Percentiles rank a stretch among this genome's conserved stretches.
Evolutionary conservation across 2,888 invertebrate genomes (phyloP).

Genomic region (Harmothoe impar): DNA sequence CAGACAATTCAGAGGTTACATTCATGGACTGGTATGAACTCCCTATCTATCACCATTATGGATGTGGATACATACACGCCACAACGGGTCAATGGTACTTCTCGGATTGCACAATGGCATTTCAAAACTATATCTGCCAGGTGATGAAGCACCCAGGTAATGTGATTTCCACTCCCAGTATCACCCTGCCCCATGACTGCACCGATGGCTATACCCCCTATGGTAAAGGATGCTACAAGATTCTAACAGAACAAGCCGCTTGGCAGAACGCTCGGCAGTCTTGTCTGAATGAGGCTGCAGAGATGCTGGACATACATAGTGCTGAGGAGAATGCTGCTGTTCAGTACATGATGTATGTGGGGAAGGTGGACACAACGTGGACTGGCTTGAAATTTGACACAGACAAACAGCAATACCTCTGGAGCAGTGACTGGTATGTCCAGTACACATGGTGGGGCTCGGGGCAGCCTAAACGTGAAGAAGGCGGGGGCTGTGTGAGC

Average conservation of each 20-base stretch:
- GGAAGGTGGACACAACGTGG: conserved; percentile 16
- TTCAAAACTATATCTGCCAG: neutral
- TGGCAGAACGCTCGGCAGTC: conserved; percentile 34
- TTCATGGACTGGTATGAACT: neutral
- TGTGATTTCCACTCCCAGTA: neutral
- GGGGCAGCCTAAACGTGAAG: conserved; percentile 51
- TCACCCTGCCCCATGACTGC: neutral
- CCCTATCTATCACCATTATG: neutral
- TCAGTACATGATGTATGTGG: conserved; percentile 17
- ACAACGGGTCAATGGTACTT: neutral
- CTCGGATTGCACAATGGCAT: neutral
- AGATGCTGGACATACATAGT: conserved; percentile 61
- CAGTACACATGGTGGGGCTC: conserved; percentile 59
- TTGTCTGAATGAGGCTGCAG: conserved; percentile 57
- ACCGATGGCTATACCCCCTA: neutral
- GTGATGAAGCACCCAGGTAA: neutral
- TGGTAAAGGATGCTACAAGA: neutral
- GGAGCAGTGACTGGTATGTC: conserved; percentile 64
- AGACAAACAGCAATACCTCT: conserved; percentile 57
- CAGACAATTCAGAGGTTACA: neutral
- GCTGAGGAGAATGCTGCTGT: conserved; percentile 65
- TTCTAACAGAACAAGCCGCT: neutral
- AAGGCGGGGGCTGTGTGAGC: conserved; percentile 62
- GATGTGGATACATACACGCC: neutral
- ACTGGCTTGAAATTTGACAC: conserved; percentile 56